These are phyloP conservation scores for Bufo gargarizans DNA, from an alignment of 2,113 vertebrate genomes.

Conservation along the genomic window DNA sequence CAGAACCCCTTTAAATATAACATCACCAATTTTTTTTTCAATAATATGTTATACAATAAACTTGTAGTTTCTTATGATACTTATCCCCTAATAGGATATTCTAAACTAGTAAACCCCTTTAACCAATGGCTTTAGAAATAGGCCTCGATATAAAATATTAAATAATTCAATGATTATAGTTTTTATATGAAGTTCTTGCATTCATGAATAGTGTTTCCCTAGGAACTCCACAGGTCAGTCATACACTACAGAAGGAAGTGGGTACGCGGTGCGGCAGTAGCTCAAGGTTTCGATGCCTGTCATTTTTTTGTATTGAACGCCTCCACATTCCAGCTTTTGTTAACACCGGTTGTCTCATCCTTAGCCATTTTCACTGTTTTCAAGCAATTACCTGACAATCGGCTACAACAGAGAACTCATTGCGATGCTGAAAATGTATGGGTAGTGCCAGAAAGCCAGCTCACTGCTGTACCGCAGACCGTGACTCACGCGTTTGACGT, in stretches of 20 bases:
- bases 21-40: no score
- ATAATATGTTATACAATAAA: no score
- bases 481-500: slow-evolving; percentile 66
- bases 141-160: no score
- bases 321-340: slow-evolving; percentile 58
- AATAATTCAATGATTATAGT: neutral
- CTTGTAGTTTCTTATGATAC: no score
- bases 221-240: slow-evolving; percentile 2
- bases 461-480: slow-evolving; percentile 52
- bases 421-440: slow-evolving; percentile 66
- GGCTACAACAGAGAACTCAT: slow-evolving; percentile 61
- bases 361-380: slow-evolving; percentile 59
- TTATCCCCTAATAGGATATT: no score
- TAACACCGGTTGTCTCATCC: slow-evolving; percentile 58
- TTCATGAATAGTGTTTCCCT: slow-evolving; percentile 10
- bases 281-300: slow-evolving; percentile 52
- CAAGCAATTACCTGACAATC: slow-evolving; percentile 64
- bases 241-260: slow-evolving; percentile 29
- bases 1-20: no score
- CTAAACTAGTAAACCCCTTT: no score
- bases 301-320: slow-evolving; percentile 26
- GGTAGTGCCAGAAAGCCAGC: slow-evolving; percentile 60
- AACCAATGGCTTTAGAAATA: no score
- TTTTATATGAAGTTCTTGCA: neutral
- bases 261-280: neutral